These are phyloP conservation scores for Pseudomyrmex sp. DNA, from an alignment of 1,140 invertebrate genomes.

Conservation along the genomic window DNA sequence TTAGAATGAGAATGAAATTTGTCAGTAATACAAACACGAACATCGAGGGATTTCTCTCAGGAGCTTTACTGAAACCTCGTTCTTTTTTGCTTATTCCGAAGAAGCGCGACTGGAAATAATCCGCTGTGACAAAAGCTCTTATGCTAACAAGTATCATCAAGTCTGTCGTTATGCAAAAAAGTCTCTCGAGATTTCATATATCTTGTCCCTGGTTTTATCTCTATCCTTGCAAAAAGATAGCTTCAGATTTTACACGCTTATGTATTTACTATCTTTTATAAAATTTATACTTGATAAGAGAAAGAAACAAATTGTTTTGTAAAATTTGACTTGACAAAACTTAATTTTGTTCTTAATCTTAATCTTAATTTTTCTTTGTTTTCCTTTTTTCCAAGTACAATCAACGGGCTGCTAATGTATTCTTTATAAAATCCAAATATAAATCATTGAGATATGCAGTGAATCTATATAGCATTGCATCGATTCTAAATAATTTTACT, in stretches of 20 bases:
- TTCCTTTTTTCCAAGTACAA: neutral
- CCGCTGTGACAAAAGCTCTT: conserved; percentile 51
- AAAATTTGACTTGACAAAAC: conserved; percentile 4
- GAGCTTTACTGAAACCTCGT: conserved; percentile 3
- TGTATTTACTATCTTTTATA: neutral
- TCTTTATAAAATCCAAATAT: neutral
- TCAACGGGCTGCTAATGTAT: neutral
- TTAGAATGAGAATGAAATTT: conserved; percentile 46
- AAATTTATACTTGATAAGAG: conserved; percentile 7
- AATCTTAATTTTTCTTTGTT: neutral
- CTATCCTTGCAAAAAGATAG: neutral
- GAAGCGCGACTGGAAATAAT: conserved; percentile 38
- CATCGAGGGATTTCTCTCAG: neutral
- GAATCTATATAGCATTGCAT: neutral
- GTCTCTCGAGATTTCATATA: conserved; percentile 13
- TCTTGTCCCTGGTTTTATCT: neutral
- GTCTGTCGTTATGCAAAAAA: conserved; percentile 38
- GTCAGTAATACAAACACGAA: conserved; percentile 34
- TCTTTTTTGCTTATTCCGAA: conserved; percentile 42
- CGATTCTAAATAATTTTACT: neutral
- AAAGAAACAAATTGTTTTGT: neutral
- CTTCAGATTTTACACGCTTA: neutral
- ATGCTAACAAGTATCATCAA: conserved; percentile 58
- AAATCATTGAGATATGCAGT: neutral
- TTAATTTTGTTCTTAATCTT: neutral